Conservation (phyloP, 1,140 invertebrate species). For the Zelostemma sp. region DNA sequence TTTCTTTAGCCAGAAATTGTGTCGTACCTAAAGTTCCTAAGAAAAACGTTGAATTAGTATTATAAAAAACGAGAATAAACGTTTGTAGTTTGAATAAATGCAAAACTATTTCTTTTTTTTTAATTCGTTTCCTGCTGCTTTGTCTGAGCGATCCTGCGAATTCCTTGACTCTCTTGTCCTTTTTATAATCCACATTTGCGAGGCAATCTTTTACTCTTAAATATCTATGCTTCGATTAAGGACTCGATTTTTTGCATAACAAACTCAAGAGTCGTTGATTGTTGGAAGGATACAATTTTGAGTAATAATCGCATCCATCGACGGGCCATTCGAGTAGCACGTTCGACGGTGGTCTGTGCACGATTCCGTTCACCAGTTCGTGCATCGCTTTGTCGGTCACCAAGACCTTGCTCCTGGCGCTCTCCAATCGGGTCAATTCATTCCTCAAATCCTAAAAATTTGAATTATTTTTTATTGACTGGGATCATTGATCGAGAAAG, state of each 20-base stretch:
- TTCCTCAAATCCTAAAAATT: slow-evolving; percentile 52
- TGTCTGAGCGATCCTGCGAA: neutral
- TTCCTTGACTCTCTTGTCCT: neutral
- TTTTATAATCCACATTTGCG: slow-evolving; percentile 5
- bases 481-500: neutral
- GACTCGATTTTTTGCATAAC: neutral
- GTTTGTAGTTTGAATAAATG: neutral
- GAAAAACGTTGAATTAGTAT: too few relatives aligned
- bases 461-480: neutral
- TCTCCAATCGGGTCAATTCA: slow-evolving; percentile 50
- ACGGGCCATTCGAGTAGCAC: slow-evolving; percentile 55
- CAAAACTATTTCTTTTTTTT: neutral
- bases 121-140: neutral
- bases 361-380: slow-evolving; percentile 52
- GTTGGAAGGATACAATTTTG: slow-evolving; percentile 52
- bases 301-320: slow-evolving; percentile 43
- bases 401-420: slow-evolving; percentile 45
- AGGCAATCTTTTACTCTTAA: neutral
- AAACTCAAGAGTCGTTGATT: neutral
- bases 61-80: neutral
- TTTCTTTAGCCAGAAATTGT: slow-evolving; percentile 48
- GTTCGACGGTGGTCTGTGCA: slow-evolving; percentile 51
- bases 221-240: slow-evolving; percentile 4
- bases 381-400: slow-evolving; percentile 40
- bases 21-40: slow-evolving; percentile 51